Evolutionary conservation across 2,888 invertebrate species (phyloP).

Genomic region (Agrilus cyanescens): DNA sequence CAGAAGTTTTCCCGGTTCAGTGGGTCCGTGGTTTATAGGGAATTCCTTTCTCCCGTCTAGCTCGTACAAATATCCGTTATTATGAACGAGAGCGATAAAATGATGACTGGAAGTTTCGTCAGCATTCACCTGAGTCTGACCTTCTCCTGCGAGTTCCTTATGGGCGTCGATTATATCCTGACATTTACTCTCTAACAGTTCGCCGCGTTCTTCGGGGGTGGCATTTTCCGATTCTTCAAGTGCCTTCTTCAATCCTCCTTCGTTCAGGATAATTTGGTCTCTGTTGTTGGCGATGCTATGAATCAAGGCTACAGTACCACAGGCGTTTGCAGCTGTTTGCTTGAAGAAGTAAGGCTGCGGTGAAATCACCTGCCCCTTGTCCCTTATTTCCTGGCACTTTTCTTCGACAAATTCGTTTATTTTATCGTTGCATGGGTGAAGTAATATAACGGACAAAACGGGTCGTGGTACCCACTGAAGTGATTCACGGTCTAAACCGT

Average conservation of each 20-base stretch:
- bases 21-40: constrained; percentile 76
- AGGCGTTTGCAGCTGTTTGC: constrained; percentile 87
- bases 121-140: constrained; percentile 62
- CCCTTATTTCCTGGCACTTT: constrained; percentile 51
- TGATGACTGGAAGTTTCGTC: constrained; percentile 76
- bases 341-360: constrained; percentile 75
- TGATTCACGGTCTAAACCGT: constrained; percentile 79
- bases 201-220: constrained; percentile 63
- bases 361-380: constrained; percentile 50
- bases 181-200: constrained; percentile 58
- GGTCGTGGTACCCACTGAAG: constrained; percentile 80
- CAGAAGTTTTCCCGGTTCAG: constrained; percentile 60
- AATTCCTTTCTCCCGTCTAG: constrained; percentile 72
- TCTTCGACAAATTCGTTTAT: constrained; percentile 57
- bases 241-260: constrained; percentile 68
- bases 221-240: constrained; percentile 56
- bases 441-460: constrained; percentile 71
- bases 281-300: constrained; percentile 87
- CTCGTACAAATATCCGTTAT: constrained; percentile 74
- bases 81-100: constrained; percentile 80
- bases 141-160: constrained; percentile 76
- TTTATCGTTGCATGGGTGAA: constrained; percentile 74
- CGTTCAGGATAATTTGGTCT: constrained; percentile 52
- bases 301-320: constrained; percentile 93
- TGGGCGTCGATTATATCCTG: constrained; percentile 68